Percentiles rank a stretch among this genome's conserved stretches.
Conservation (phyloP, 2,888 invertebrate species). For the Meliscaeva auricollis region DNA sequence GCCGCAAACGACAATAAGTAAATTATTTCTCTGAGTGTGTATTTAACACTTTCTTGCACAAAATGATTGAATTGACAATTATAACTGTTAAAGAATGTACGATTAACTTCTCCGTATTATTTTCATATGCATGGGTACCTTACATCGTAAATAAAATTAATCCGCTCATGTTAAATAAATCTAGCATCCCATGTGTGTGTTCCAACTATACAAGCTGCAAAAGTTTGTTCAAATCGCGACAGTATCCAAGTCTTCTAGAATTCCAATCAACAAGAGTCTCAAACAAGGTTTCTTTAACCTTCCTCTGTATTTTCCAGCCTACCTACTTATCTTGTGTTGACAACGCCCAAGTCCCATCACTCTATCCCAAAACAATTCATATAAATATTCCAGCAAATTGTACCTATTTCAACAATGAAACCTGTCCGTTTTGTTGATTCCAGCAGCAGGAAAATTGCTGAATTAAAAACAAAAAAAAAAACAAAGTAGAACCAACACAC, state of each 20-base stretch:
- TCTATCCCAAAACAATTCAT: constrained; percentile 55
- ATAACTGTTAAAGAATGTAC: too few species aligned
- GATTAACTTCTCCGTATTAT: too few species aligned
- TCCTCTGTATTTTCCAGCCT: neutral
- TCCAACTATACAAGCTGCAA: constrained; percentile 32
- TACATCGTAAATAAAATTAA: neutral
- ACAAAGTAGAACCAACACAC: neutral
- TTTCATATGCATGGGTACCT: too few species aligned
- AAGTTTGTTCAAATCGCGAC: constrained; percentile 45
- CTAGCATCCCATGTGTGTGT: constrained; percentile 31
- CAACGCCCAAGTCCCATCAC: constrained; percentile 68
- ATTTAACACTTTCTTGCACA: too few species aligned
- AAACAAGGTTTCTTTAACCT: constrained; percentile 42
- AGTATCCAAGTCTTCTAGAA: constrained; percentile 56
- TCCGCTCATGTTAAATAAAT: constrained; percentile 35
- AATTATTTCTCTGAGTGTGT: too few species aligned
- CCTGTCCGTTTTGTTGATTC: constrained; percentile 54
- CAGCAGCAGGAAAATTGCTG: constrained; percentile 34
- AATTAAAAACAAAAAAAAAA: constrained; percentile 15
- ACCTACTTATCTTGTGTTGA: constrained; percentile 41
- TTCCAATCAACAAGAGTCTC: constrained; percentile 51
- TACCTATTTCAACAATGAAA: constrained; percentile 63
- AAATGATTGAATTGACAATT: too few species aligned
- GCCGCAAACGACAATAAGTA: too few species aligned
- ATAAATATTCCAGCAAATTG: constrained; percentile 71